These are phyloP conservation scores for Vanessa atalanta DNA, from an alignment of 1,140 invertebrate species.

Conservation along the genomic window DNA sequence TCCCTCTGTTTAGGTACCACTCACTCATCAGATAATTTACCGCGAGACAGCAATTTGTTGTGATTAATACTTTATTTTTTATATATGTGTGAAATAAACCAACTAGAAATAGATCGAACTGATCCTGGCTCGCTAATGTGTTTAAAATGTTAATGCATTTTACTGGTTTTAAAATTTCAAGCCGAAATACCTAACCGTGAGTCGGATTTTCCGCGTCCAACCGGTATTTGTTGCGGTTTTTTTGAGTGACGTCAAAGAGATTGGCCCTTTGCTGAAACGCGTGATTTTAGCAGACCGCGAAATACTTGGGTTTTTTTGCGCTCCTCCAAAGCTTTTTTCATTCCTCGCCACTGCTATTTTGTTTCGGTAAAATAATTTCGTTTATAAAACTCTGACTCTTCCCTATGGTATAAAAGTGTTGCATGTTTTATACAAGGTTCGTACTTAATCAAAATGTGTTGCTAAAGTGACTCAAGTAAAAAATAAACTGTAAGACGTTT, in stretches of 20 bases:
- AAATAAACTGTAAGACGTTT: no score
- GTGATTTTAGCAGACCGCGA: conserved; percentile 24
- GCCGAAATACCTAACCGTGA: conserved; percentile 10
- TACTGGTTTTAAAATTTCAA: neutral
- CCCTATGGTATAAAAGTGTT: neutral
- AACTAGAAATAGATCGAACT: no score
- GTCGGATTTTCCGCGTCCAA: conserved; percentile 4
- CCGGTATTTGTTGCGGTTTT: conserved; percentile 15
- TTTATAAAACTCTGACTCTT: neutral
- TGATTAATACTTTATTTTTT: no score
- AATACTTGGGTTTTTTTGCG: conserved; percentile 11
- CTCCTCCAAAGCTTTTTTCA: conserved; percentile 11
- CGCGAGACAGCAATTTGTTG: no score
- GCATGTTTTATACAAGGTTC: no score
- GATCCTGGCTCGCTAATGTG: neutral
- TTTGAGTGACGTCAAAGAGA: conserved; percentile 18
- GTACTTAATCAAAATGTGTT: no score
- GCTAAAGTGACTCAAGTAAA: no score
- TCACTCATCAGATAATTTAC: no score
- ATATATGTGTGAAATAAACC: no score
- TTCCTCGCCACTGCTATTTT: conserved; percentile 5
- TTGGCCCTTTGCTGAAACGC: conserved; percentile 20
- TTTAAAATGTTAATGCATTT: neutral
- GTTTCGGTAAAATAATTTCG: conserved; percentile 7
- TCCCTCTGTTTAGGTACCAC: no score